Conservation (phyloP, 1,140 invertebrate species). For the Macrobrachium rosenbergii region DNA sequence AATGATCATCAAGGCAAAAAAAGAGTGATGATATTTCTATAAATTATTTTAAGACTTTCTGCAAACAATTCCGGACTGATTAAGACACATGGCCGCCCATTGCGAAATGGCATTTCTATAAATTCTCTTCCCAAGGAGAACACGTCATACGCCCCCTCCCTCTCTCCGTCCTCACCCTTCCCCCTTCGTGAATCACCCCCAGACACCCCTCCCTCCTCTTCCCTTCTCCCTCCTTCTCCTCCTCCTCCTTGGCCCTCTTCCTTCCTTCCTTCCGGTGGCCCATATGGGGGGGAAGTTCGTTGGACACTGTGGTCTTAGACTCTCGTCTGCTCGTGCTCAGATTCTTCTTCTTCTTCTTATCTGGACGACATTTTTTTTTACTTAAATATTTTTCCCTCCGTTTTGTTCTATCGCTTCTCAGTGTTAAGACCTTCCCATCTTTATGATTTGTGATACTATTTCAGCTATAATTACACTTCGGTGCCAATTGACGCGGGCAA, state of each 20-base stretch:
- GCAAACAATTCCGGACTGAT: too few relatives aligned
- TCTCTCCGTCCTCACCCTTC: slow-evolving; percentile 1
- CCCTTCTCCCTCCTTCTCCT: not conserved
- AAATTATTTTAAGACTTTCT: too few relatives aligned
- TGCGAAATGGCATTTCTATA: too few relatives aligned
- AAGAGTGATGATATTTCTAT: too few relatives aligned
- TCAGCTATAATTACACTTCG: slow-evolving; percentile 65
- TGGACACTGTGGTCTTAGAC: slow-evolving; percentile 26
- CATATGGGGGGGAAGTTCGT: slow-evolving; percentile 12
- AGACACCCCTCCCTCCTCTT: too few relatives aligned
- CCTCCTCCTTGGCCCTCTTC: not conserved
- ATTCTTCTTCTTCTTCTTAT: slow-evolving; percentile 25
- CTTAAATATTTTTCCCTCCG: slow-evolving; percentile 41
- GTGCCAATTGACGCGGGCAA: slow-evolving; percentile 60
- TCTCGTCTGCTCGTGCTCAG: slow-evolving; percentile 19
- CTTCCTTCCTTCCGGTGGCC: not conserved
- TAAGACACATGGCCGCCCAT: too few relatives aligned
- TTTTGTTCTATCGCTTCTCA: slow-evolving; percentile 60
- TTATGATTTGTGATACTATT: slow-evolving; percentile 66
- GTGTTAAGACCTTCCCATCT: slow-evolving; percentile 62
- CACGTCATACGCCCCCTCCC: not conserved
- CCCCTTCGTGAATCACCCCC: not conserved
- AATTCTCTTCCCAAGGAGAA: too few relatives aligned
- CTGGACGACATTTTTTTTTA: slow-evolving; percentile 49
- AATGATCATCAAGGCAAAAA: too few relatives aligned